Conservation (phyloP, 2,797 vertebrate species). For the Pangasius mekongensis region DNA sequence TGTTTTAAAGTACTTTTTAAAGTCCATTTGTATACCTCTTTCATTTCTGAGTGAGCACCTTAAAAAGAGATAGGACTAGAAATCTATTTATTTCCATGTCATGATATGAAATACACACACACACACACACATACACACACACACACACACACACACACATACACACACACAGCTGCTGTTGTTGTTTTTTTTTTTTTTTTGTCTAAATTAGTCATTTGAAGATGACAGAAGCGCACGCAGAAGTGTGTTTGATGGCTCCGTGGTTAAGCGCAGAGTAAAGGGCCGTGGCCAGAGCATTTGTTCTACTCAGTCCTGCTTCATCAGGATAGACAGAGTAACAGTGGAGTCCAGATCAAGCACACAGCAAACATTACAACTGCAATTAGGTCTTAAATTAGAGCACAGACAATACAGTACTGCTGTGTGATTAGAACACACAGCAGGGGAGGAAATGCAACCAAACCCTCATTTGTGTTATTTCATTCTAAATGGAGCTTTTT, state of each 20-base stretch:
- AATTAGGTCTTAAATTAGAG: conserved; percentile 29
- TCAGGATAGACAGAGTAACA: conserved; percentile 39
- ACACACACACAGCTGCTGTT: conserved; percentile 19
- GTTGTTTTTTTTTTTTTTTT: conserved; percentile 60
- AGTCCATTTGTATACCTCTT: background rate
- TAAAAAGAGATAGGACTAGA: conserved; percentile 17
- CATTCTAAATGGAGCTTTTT: background rate
- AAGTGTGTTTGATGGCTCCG: conserved; percentile 69
- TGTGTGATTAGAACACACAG: background rate
- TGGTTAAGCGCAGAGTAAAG: conserved; percentile 64
- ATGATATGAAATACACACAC: conserved; percentile 45
- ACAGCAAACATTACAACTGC: background rate
- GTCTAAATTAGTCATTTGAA: conserved; percentile 73
- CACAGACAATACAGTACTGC: background rate
- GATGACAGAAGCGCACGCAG: conserved; percentile 43
- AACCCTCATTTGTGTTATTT: background rate
- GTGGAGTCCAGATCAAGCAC: background rate
- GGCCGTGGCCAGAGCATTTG: conserved; percentile 57
- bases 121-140: background rate
- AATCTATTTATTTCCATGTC: conserved; percentile 28
- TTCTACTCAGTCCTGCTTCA: conserved; percentile 61
- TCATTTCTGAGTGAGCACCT: background rate
- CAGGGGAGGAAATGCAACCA: background rate
- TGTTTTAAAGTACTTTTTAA: background rate
- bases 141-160: background rate